Conservation (phyloP, 2,888 invertebrate genomes). For the Pristionchus arcanus region DNA sequence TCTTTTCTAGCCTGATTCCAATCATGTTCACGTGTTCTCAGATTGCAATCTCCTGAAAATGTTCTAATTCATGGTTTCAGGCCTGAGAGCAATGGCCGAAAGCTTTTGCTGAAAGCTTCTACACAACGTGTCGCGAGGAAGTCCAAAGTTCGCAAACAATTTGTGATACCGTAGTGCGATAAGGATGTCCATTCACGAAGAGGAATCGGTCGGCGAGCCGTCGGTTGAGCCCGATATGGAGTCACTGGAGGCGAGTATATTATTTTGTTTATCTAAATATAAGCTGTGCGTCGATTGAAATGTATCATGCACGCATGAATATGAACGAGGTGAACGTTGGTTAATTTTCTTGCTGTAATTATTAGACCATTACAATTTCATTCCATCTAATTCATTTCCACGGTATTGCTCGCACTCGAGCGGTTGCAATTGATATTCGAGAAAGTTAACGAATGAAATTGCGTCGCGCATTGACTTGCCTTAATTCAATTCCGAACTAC, state of each 20-base stretch:
- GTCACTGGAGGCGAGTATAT: neutral
- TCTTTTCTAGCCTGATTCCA: neutral
- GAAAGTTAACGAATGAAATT: neutral
- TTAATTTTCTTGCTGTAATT: no score
- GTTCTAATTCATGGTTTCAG: neutral
- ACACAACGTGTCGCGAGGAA: neutral
- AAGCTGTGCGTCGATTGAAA: no score
- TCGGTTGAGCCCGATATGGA: neutral
- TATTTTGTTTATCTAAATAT: no score
- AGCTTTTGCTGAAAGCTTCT: neutral
- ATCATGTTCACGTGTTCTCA: neutral
- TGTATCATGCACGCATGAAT: no score
- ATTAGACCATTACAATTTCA: no score
- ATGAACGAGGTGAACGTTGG: no score
- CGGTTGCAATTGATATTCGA: neutral
- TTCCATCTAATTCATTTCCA: no score
- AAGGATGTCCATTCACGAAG: constrained; percentile 22
- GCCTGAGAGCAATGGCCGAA: neutral
- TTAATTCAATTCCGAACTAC: no score
- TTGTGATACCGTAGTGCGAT: constrained; percentile 1
- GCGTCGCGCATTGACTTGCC: no score
- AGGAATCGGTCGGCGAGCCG: neutral
- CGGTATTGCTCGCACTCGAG: no score
- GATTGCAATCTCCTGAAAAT: neutral
- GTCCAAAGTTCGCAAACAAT: constrained; percentile 10